These are phyloP conservation scores for Sebastes alutus DNA, from an alignment of 2,797 vertebrate genomes.

Conservation along the genomic window DNA sequence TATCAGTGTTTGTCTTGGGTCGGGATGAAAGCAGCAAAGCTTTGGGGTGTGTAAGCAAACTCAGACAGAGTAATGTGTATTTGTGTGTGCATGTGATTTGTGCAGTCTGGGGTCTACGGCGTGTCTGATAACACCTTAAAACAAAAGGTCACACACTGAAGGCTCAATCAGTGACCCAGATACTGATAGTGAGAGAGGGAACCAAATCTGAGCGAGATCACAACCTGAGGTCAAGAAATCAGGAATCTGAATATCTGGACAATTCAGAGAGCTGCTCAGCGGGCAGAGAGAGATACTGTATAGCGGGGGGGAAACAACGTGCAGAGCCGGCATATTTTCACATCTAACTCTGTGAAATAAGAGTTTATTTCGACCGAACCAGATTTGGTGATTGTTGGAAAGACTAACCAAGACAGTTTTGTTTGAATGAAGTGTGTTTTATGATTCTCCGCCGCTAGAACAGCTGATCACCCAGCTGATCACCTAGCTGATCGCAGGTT, in stretches of 20 bases:
- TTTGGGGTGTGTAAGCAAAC: conserved; percentile 52
- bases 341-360: too few species aligned
- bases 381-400: too few species aligned
- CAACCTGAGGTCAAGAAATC: conserved; percentile 53
- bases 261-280: conserved; percentile 4
- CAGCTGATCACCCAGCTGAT: too few species aligned
- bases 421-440: too few species aligned
- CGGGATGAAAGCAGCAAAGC: conserved; percentile 52
- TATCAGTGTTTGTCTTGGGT: conserved; percentile 65
- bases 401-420: too few species aligned
- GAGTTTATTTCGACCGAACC: too few species aligned
- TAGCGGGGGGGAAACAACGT: too few species aligned
- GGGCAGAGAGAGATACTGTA: too few species aligned
- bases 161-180: conserved; percentile 29
- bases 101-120: conserved; percentile 16
- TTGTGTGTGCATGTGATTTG: conserved; percentile 25
- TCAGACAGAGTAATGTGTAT: conserved; percentile 27
- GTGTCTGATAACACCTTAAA: conserved; percentile 43
- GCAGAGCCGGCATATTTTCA: too few species aligned
- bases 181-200: conserved; percentile 18
- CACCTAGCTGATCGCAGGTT: fast-evolving
- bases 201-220: conserved; percentile 50
- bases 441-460: too few species aligned
- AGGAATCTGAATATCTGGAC: conserved; percentile 21
- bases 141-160: conserved; percentile 32